Evolutionary conservation across 2,888 invertebrate genomes (phyloP).

Genomic region (Tipula vernalis): DNA sequence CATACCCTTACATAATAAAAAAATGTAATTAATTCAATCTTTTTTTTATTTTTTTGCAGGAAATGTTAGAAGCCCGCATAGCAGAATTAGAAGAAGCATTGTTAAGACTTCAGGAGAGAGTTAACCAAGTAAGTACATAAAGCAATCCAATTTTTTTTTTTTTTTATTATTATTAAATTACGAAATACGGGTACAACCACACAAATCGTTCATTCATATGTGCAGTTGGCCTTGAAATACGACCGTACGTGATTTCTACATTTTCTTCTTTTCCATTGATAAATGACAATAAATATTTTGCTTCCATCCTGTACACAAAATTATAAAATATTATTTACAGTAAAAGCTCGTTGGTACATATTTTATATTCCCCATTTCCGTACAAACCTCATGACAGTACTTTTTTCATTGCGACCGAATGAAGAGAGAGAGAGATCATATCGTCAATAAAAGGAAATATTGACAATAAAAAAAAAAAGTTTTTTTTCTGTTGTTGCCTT

Average conservation of each 20-base stretch:
- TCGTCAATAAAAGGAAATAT: background rate
- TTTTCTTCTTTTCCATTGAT: background rate
- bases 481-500: background rate
- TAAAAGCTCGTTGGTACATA: background rate
- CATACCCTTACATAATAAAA: background rate
- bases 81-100: slow-evolving; percentile 6
- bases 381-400: background rate
- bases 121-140: slow-evolving; percentile 7
- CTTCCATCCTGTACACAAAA: background rate
- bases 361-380: too few species aligned
- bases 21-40: background rate
- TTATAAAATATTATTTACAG: background rate
- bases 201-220: background rate
- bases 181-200: background rate
- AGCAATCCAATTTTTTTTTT: too few species aligned
- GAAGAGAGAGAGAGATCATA: background rate
- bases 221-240: background rate
- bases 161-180: background rate
- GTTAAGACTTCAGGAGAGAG: background rate
- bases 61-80: slow-evolving; percentile 6
- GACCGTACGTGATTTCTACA: background rate
- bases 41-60: background rate
- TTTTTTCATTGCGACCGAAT: background rate
- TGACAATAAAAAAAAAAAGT: background rate
- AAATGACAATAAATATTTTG: background rate